These are phyloP conservation scores for Physocephala rufipes DNA, from an alignment of 2,888 invertebrate species.

Conservation along the genomic window DNA sequence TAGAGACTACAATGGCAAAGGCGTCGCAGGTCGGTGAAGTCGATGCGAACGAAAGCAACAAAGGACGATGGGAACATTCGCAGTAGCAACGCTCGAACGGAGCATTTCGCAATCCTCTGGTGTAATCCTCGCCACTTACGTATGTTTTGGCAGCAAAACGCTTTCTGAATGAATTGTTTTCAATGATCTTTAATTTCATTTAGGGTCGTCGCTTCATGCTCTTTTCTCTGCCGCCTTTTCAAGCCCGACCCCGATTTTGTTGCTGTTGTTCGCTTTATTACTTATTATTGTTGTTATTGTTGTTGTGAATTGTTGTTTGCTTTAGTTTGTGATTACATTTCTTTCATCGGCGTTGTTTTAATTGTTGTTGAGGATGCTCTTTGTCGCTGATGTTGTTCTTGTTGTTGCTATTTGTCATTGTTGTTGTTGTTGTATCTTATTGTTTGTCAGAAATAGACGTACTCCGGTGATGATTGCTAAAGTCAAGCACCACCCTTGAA, in stretches of 20 bases:
- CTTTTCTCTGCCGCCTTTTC: neutral
- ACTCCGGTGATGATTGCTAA: neutral
- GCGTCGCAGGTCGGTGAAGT: neutral
- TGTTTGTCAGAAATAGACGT: neutral
- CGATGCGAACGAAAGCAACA: neutral
- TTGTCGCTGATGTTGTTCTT: neutral
- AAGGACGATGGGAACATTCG: conserved; percentile 1
- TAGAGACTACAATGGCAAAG: no score
- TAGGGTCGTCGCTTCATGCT: conserved; percentile 26
- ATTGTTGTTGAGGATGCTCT: neutral
- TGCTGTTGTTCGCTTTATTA: neutral
- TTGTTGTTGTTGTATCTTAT: conserved; percentile 2
- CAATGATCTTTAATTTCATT: neutral
- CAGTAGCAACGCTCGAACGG: no score
- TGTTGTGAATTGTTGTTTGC: neutral
- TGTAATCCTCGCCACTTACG: conserved; percentile 33
- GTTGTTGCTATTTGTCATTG: neutral
- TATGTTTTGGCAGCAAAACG: conserved; percentile 30
- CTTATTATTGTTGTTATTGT: conserved; percentile 1
- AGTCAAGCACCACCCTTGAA: conserved; percentile 7
- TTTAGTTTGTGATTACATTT: neutral
- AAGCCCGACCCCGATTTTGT: neutral
- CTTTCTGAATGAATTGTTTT: conserved; percentile 26
- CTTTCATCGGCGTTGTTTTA: no score
- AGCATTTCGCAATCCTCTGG: conserved; percentile 18